Evolutionary conservation across 2,888 invertebrate species (phyloP).

Genomic region (Chrysolina oricalcia): DNA sequence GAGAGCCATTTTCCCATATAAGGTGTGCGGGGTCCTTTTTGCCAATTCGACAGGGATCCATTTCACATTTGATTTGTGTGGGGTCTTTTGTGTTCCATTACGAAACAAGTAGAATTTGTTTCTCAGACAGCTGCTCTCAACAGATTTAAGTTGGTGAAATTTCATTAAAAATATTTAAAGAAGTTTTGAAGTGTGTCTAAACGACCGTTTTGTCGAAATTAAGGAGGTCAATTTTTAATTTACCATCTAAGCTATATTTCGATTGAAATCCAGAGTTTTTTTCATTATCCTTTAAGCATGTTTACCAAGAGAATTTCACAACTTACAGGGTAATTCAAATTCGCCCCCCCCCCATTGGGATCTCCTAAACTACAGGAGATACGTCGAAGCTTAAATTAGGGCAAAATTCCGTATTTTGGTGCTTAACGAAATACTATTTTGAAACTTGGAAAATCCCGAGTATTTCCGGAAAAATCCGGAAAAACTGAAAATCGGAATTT

Average conservation of each 20-base stretch:
- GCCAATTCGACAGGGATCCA: too few relatives aligned
- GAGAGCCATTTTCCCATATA: too few relatives aligned
- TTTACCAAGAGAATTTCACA: not conserved
- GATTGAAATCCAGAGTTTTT: not conserved
- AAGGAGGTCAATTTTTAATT: not conserved
- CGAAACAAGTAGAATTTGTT: not conserved
- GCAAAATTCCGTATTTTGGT: too few relatives aligned
- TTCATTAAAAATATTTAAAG: not conserved
- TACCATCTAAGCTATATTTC: not conserved
- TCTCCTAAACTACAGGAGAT: too few relatives aligned
- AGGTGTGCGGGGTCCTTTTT: too few relatives aligned
- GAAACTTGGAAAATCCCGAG: too few relatives aligned
- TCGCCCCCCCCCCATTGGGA: too few relatives aligned
- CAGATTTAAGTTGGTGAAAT: not conserved
- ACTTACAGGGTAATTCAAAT: not conserved
- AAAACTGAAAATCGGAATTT: too few relatives aligned
- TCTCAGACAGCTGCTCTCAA: not conserved
- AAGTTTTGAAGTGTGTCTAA: not conserved
- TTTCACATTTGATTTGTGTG: too few relatives aligned
- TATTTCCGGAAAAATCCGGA: too few relatives aligned
- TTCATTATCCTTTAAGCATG: not conserved
- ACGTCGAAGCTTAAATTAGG: too few relatives aligned
- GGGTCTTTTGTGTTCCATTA: not conserved
- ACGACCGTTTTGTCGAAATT: not conserved
- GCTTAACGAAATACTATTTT: too few relatives aligned